Conservation (phyloP, 2,888 invertebrate species). For the Drosophila meridionalis region DNA sequence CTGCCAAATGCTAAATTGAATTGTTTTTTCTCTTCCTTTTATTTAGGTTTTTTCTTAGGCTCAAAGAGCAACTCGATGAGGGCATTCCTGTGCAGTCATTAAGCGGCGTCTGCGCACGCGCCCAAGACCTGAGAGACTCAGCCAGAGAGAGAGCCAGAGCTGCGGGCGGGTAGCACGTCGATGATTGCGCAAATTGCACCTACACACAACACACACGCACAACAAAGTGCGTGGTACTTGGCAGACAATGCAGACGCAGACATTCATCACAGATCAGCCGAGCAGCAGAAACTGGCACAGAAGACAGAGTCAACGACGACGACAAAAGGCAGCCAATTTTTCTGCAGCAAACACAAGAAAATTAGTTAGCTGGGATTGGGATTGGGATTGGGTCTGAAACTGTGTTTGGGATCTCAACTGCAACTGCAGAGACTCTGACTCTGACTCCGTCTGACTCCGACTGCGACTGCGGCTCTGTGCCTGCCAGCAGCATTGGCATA, state of each 20-base stretch:
- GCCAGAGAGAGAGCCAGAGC: not conserved
- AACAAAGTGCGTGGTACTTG: slow-evolving; percentile 78
- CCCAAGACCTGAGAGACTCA: slow-evolving; percentile 33
- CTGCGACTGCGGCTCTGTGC: slow-evolving; percentile 30
- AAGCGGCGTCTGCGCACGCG: slow-evolving; percentile 70
- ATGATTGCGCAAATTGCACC: slow-evolving; percentile 81
- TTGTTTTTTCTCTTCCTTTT: slow-evolving; percentile 58
- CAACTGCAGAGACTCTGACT: not conserved
- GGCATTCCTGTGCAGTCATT: slow-evolving; percentile 73
- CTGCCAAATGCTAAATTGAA: slow-evolving; percentile 72
- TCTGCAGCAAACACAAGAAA: slow-evolving; percentile 75
- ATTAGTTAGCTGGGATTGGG: slow-evolving; percentile 60
- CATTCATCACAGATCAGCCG: slow-evolving; percentile 77
- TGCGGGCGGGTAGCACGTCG: slow-evolving; percentile 41
- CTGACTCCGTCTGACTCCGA: slow-evolving; percentile 2
- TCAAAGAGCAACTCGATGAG: slow-evolving; percentile 17
- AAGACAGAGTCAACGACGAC: slow-evolving; percentile 47
- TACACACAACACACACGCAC: slow-evolving; percentile 59
- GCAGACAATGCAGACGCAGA: slow-evolving; percentile 56
- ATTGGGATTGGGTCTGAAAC: slow-evolving; percentile 17
- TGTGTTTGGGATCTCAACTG: slow-evolving; percentile 7
- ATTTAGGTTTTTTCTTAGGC: not conserved
- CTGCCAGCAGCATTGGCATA: slow-evolving; percentile 71
- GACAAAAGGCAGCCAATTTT: slow-evolving; percentile 79
- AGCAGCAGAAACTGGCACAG: slow-evolving; percentile 55